A percentile compares a stretch with the other conserved stretches of the same genome.
These are phyloP conservation scores for Albula glossodonta DNA, from an alignment of 2,113 vertebrate genomes.

Conservation along the genomic window DNA sequence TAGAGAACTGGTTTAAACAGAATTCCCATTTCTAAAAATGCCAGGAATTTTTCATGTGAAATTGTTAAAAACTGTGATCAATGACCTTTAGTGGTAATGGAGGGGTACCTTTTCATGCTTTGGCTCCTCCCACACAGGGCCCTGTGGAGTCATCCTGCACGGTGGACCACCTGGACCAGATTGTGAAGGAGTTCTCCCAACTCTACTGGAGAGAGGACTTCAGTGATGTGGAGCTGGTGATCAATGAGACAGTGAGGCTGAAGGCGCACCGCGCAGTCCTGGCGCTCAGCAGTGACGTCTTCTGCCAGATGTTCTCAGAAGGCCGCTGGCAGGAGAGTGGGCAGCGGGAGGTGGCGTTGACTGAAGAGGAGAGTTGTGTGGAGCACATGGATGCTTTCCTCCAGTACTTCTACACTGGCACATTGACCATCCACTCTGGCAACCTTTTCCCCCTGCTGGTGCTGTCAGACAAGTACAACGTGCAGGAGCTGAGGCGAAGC, in stretches of 20 bases:
- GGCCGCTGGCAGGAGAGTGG: background rate
- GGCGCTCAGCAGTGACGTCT: conserved; percentile 20
- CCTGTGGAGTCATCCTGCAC: background rate
- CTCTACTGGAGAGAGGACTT: conserved; percentile 20
- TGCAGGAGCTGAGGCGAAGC: background rate
- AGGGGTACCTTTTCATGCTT: too few relatives aligned
- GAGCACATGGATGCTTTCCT: conserved; percentile 15
- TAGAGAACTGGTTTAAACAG: too few relatives aligned
- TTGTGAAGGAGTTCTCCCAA: background rate
- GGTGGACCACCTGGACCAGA: background rate
- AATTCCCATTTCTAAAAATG: too few relatives aligned
- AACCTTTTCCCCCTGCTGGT: conserved; percentile 14
- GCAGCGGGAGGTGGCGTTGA: background rate
- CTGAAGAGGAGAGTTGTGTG: background rate
- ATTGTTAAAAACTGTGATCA: too few relatives aligned
- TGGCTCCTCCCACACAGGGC: background rate
- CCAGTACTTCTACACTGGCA: conserved; percentile 25
- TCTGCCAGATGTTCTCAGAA: conserved; percentile 13
- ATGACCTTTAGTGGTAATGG: too few relatives aligned
- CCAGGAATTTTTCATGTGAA: too few relatives aligned
- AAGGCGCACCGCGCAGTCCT: conserved; percentile 15
- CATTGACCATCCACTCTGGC: background rate
- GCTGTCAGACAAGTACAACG: conserved; percentile 23
- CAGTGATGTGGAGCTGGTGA: conserved; percentile 11
- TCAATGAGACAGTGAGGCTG: conserved; percentile 3